Percentiles rank a stretch among this genome's conserved stretches.
Conservation (phyloP, 2,113 vertebrate species). For the Petromus typicus region DNA sequence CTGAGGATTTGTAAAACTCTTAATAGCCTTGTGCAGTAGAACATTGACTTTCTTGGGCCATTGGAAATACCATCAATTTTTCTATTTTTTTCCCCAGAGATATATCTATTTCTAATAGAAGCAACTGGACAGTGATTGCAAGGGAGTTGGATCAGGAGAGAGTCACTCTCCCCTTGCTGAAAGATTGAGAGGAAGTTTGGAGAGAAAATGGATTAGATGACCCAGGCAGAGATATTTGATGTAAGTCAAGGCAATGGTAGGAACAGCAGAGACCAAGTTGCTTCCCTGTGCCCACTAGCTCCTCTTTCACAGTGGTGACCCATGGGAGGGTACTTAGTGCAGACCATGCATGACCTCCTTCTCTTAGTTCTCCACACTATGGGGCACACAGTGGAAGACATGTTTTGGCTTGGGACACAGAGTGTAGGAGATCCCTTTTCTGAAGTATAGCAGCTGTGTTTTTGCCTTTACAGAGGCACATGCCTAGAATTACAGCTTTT, state of each 20-base stretch:
- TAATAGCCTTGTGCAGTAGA: not conserved
- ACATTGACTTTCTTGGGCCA: not conserved
- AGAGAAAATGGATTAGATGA: not conserved
- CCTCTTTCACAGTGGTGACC: not conserved
- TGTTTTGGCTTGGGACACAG: not conserved
- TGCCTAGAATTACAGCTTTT: slow-evolving; percentile 60
- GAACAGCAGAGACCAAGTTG: not conserved
- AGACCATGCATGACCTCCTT: not conserved
- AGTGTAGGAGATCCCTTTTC: slow-evolving; percentile 1
- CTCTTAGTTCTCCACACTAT: not conserved
- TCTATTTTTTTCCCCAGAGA: not conserved
- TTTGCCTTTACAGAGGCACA: slow-evolving; percentile 52
- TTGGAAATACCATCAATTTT: not conserved
- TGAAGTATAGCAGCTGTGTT: slow-evolving; percentile 52
- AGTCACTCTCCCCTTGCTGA: not conserved
- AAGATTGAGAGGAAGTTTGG: not conserved
- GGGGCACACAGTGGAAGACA: not conserved
- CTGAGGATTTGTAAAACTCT: not conserved
- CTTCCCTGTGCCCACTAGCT: not conserved
- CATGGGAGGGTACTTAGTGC: not conserved
- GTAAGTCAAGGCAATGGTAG: not conserved
- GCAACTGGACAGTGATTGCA: not conserved
- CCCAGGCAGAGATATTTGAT: not conserved
- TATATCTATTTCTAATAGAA: slow-evolving; percentile 14
- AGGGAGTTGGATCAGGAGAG: not conserved